Evolutionary conservation across 2,113 vertebrate genomes (phyloP).

Genomic region (Carassius gibelio): DNA sequence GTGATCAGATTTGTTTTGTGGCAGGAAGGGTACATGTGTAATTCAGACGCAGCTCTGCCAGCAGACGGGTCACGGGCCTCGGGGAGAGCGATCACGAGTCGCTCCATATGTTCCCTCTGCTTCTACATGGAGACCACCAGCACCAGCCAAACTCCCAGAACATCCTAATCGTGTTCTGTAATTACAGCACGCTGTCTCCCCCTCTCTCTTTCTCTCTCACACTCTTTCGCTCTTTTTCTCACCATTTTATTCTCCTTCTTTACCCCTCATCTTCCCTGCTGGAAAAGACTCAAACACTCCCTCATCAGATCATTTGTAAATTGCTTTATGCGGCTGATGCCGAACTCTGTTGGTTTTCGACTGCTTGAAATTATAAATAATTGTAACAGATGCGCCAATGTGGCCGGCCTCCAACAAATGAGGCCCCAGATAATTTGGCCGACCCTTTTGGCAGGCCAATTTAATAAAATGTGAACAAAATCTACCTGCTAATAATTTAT

Average conservation of each 20-base stretch:
- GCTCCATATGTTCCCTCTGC: constrained; percentile 99
- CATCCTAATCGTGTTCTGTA: constrained; percentile 99
- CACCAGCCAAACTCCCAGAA: constrained; percentile 98
- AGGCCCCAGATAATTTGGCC: constrained; percentile 99
- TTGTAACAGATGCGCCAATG: constrained; percentile 99
- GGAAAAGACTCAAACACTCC: constrained; percentile 91
- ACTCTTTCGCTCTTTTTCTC: background rate
- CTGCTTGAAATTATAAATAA: constrained; percentile 99
- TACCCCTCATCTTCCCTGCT: constrained; percentile 74
- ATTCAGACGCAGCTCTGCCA: constrained; percentile 98
- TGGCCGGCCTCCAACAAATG: constrained; percentile 99
- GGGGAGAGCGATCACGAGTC: constrained; percentile 97
- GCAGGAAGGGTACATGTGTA: constrained; percentile 99
- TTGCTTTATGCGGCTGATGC: constrained; percentile 98
- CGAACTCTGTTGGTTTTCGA: constrained; percentile 92
- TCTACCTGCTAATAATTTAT: constrained; percentile 99
- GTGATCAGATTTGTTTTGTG: constrained; percentile 99
- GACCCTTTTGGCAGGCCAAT: constrained; percentile 99
- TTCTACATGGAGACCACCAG: constrained; percentile 90
- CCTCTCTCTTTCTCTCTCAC: constrained; percentile 47
- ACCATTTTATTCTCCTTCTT: constrained; percentile 21
- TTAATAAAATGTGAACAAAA: constrained; percentile 99
- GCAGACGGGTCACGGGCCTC: constrained; percentile 99
- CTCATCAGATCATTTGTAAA: constrained; percentile 99
- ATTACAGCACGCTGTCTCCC: constrained; percentile 85